Percentiles rank a stretch among this genome's conserved stretches.
These are phyloP conservation scores for Thera obeliscata DNA, from an alignment of 2,888 invertebrate species.

Conservation along the genomic window DNA sequence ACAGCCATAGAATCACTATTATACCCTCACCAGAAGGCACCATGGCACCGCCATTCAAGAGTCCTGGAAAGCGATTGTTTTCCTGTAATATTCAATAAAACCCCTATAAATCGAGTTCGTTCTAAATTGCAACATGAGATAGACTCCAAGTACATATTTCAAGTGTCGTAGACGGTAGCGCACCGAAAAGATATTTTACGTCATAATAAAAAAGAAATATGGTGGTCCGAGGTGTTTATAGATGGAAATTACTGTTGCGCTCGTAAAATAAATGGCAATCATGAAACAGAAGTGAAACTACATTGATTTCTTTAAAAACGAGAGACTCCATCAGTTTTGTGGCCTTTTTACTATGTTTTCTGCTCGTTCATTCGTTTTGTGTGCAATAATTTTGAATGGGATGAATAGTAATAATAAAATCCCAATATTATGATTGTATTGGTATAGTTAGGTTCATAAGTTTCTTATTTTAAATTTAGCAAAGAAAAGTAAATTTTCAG, in stretches of 20 bases:
- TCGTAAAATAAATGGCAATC: slow-evolving; percentile 16
- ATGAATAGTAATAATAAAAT: no score
- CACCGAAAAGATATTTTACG: slow-evolving; percentile 51
- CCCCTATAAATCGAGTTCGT: slow-evolving; percentile 47
- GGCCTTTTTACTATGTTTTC: neutral
- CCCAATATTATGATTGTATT: no score
- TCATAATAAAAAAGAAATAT: slow-evolving; percentile 62
- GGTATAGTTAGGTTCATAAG: no score
- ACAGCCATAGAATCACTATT: slow-evolving; percentile 34
- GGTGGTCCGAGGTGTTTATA: slow-evolving; percentile 48
- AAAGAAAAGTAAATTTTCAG: no score
- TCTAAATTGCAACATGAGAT: slow-evolving; percentile 50
- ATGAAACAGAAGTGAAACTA: slow-evolving; percentile 9
- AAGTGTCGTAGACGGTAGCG: slow-evolving; percentile 43
- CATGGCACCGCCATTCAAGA: slow-evolving; percentile 21
- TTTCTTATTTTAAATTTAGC: no score
- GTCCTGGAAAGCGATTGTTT: slow-evolving; percentile 37
- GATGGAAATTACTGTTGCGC: slow-evolving; percentile 38
- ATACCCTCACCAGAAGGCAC: slow-evolving; percentile 29
- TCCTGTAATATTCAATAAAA: slow-evolving; percentile 45
- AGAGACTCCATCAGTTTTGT: neutral
- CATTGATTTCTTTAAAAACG: neutral
- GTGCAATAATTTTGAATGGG: no score
- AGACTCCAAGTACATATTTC: slow-evolving; percentile 49
- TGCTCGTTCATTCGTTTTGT: no score